These are phyloP conservation scores for Chanos chanos DNA, from an alignment of 2,797 vertebrate genomes.

Conservation along the genomic window DNA sequence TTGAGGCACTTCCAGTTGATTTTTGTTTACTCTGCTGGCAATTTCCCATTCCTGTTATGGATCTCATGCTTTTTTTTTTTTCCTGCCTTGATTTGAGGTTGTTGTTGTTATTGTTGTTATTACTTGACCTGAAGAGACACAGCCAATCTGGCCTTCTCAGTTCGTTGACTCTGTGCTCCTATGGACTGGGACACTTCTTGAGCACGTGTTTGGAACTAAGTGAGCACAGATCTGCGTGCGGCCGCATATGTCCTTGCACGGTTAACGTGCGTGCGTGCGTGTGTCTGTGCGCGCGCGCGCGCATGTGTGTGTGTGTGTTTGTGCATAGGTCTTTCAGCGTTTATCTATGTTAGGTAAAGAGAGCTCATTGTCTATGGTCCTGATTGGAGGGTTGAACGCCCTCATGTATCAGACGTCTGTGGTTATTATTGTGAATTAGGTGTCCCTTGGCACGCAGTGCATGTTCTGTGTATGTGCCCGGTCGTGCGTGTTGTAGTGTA, in stretches of 20 bases:
- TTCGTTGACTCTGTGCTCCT: too few relatives aligned
- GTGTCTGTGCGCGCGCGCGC: conserved; percentile 26
- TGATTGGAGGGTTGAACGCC: too few relatives aligned
- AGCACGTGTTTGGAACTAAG: too few relatives aligned
- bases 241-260: too few relatives aligned
- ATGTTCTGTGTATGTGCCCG: background rate
- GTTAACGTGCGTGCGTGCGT: conserved; percentile 30
- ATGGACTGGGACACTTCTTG: too few relatives aligned
- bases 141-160: conserved; percentile 31
- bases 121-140: conserved; percentile 19
- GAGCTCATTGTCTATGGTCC: too few relatives aligned
- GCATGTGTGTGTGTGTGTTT: conserved; percentile 30
- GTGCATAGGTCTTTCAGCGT: background rate
- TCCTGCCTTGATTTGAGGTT: conserved; percentile 7
- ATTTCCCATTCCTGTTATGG: conserved; percentile 50
- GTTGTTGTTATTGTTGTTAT: conserved; percentile 45
- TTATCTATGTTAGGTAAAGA: background rate
- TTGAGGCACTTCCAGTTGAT: conserved; percentile 15
- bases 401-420: too few relatives aligned
- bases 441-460: too few relatives aligned
- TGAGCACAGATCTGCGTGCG: too few relatives aligned
- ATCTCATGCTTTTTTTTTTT: conserved; percentile 38
- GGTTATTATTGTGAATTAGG: too few relatives aligned
- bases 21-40: conserved; percentile 39
- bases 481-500: conserved; percentile 7